These are phyloP conservation scores for Xylota segnis DNA, from an alignment of 2,888 invertebrate species.

Conservation along the genomic window DNA sequence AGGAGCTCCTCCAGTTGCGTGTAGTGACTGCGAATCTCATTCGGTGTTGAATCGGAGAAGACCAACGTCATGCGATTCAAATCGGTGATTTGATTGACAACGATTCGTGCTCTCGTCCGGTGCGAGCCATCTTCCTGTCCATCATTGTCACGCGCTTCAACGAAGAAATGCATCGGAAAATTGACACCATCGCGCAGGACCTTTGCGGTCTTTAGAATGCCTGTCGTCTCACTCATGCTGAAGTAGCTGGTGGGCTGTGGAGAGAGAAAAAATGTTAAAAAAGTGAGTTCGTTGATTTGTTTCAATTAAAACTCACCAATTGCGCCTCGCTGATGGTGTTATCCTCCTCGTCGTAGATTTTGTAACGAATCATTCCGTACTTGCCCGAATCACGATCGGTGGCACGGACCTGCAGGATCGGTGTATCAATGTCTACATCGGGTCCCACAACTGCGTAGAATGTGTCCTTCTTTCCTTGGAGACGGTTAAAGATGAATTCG, in stretches of 20 bases:
- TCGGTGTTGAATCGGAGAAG: constrained; percentile 90
- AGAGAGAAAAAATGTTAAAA: neutral
- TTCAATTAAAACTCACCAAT: constrained; percentile 78
- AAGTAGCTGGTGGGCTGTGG: constrained; percentile 86
- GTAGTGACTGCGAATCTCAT: constrained; percentile 86
- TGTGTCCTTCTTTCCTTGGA: constrained; percentile 87
- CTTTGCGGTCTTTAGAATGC: constrained; percentile 90
- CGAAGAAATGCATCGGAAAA: constrained; percentile 90
- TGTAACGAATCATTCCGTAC: constrained; percentile 91
- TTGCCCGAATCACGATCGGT: constrained; percentile 94
- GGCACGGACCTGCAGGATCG: constrained; percentile 93
- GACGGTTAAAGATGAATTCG: constrained; percentile 90
- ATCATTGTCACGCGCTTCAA: constrained; percentile 87
- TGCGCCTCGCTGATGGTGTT: constrained; percentile 80
- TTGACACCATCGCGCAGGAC: constrained; percentile 89
- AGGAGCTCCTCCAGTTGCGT: constrained; percentile 85
- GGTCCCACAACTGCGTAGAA: constrained; percentile 93
- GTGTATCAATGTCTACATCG: constrained; percentile 90
- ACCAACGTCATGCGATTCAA: constrained; percentile 91
- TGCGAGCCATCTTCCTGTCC: constrained; percentile 85
- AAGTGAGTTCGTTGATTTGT: neutral
- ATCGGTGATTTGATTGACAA: constrained; percentile 90
- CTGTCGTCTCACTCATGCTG: constrained; percentile 89
- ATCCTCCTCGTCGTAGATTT: constrained; percentile 83
- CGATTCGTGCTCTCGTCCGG: constrained; percentile 82